Evolutionary conservation across 2,797 vertebrate genomes (phyloP).

Genomic region (Pseudochaenichthys georgianus): DNA sequence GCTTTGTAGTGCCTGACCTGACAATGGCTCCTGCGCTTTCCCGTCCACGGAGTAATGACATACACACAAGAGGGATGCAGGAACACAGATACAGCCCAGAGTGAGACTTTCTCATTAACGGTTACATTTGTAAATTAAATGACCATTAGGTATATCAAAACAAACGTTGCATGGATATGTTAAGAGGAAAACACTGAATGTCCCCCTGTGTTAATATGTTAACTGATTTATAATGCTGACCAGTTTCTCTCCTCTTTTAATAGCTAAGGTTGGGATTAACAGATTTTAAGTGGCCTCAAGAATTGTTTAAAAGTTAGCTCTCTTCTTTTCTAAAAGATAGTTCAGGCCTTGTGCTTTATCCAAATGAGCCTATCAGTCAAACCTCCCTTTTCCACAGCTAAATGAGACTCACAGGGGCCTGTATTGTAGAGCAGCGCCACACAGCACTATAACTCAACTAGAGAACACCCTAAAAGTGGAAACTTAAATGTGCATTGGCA

Average conservation of each 20-base stretch:
- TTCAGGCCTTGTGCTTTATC: slow-evolving; percentile 66
- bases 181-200: slow-evolving; percentile 5
- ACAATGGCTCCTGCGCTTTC: slow-evolving; percentile 83
- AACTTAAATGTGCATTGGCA: slow-evolving; percentile 81
- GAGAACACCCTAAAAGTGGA: slow-evolving; percentile 74
- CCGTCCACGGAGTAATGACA: slow-evolving; percentile 81
- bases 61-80: slow-evolving; percentile 49
- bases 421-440: slow-evolving; percentile 55
- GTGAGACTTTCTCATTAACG: slow-evolving; percentile 38
- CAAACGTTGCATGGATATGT: slow-evolving; percentile 4
- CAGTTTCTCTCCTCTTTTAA: slow-evolving; percentile 1
- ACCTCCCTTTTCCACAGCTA: slow-evolving; percentile 65
- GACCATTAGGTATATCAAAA: slow-evolving; percentile 29
- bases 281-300: slow-evolving; percentile 33
- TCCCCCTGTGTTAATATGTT: slow-evolving; percentile 8
- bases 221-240: slow-evolving; percentile 18
- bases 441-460: slow-evolving; percentile 78
- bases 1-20: slow-evolving; percentile 91
- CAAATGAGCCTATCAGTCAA: slow-evolving; percentile 77
- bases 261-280: neutral
- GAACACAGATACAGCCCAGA: slow-evolving; percentile 23
- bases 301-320: slow-evolving; percentile 56
- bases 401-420: slow-evolving; percentile 78
- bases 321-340: slow-evolving; percentile 55
- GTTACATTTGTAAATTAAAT: slow-evolving; percentile 21